phyloP scores from a whole-genome alignment of 2,113 vertebrate species.

The Triplophysa tibetana region DNA sequence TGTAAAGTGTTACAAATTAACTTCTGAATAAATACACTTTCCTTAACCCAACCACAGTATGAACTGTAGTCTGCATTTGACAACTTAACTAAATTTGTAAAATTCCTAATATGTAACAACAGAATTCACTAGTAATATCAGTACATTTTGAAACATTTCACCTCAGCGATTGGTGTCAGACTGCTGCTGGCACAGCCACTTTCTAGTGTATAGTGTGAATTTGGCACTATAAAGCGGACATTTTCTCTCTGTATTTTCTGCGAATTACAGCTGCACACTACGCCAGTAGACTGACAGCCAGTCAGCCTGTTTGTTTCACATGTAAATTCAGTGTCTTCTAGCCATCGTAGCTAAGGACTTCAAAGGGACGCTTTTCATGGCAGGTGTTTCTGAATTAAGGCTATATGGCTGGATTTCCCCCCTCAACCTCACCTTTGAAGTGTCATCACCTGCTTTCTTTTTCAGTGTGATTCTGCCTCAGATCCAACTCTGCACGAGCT shows the following conservation, averaged over 20 bases:
- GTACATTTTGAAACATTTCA: too few species aligned
- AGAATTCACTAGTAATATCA: too few species aligned
- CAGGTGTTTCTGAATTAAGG: slow-evolving; percentile 78
- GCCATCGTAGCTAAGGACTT: slow-evolving; percentile 63
- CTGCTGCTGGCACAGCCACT: neutral
- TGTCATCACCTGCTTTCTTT: slow-evolving; percentile 59
- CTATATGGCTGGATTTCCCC: slow-evolving; percentile 64
- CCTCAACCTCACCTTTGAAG: slow-evolving; percentile 73
- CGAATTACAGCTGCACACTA: neutral
- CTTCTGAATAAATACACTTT: too few species aligned
- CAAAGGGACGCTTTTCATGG: slow-evolving; percentile 71
- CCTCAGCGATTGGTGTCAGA: neutral
- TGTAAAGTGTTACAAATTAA: too few species aligned
- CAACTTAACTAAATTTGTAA: too few species aligned
- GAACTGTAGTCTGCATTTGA: too few species aligned
- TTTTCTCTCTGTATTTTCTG: neutral
- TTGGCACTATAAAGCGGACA: slow-evolving; percentile 9
- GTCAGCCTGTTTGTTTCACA: slow-evolving; percentile 44
- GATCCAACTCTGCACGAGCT: slow-evolving; percentile 51
- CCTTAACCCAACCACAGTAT: too few species aligned
- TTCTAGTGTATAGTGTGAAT: neutral
- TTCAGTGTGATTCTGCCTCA: slow-evolving; percentile 49
- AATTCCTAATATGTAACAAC: too few species aligned
- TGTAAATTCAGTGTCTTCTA: slow-evolving; percentile 50
- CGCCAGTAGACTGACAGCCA: neutral